phyloP scores from a whole-genome alignment of 2,797 vertebrate species.

The Carapus acus region DNA sequence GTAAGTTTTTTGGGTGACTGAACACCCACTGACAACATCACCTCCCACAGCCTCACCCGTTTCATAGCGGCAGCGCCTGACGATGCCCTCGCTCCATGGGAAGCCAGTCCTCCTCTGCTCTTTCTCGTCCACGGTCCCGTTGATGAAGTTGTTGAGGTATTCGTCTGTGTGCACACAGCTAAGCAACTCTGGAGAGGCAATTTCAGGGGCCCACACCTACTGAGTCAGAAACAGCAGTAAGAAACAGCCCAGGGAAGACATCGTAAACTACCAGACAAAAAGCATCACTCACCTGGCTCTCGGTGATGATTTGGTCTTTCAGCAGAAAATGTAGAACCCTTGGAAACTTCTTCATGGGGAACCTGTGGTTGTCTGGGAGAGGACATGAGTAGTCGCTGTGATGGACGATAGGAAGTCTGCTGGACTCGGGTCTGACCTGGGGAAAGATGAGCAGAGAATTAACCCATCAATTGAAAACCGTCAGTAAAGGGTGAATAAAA shows the following conservation, averaged over 20 bases:
- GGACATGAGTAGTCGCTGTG: slow-evolving; percentile 55
- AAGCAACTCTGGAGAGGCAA: slow-evolving; percentile 50
- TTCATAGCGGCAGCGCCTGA: slow-evolving; percentile 62
- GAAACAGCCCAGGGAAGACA: neutral
- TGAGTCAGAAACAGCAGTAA: slow-evolving; percentile 16
- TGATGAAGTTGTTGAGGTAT: slow-evolving; percentile 56
- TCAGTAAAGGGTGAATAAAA: too few species aligned
- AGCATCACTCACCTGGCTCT: slow-evolving; percentile 48
- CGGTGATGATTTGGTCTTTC: slow-evolving; percentile 54
- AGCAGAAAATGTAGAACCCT: slow-evolving; percentile 48
- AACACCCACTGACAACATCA: too few species aligned
- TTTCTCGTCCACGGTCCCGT: slow-evolving; percentile 44
- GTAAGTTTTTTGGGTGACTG: too few species aligned
- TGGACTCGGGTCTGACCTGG: slow-evolving; percentile 39
- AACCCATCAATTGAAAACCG: too few species aligned
- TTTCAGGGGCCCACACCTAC: slow-evolving; percentile 63
- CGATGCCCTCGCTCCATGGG: slow-evolving; percentile 62
- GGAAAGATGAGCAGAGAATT: too few species aligned
- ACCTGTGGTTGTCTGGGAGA: slow-evolving; percentile 56
- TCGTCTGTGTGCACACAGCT: slow-evolving; percentile 55
- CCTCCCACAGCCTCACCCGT: slow-evolving; percentile 49
- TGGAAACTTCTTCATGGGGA: slow-evolving; percentile 62
- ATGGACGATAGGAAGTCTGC: slow-evolving; percentile 50
- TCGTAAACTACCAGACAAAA: too few species aligned
- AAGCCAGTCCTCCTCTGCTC: slow-evolving; percentile 62